Base-by-base conservation (phyloP, 1,140 invertebrate genomes). In the Aporrectodea caliginosa region DNA sequence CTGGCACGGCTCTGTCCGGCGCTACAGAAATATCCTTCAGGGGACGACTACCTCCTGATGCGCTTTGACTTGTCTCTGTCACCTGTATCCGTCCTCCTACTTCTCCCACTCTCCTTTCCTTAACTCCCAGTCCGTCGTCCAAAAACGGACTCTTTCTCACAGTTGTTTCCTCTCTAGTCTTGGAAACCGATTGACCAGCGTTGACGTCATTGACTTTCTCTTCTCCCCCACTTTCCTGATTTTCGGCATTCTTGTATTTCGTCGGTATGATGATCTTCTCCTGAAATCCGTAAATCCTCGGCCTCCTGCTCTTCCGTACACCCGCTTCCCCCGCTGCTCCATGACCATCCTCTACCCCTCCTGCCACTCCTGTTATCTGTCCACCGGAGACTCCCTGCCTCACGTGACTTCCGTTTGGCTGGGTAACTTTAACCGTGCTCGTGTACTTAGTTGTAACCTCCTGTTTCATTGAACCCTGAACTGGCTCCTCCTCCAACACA, bases 261-360 rank as follows among this genome's bases (percentile, higher is more conserved):
- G 75, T 76, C 14, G 75, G 75, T 29, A 76, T 68, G 33, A 76
- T 76, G 16, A 76, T 35, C 43, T 76, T 76, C 35, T 76, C 75
- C 29, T 76, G 75, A 76, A 35, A 76, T 58, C 75, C 75, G 43
- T 76, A 76, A 68, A 35, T 30, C 6, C 30, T 76, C 35, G 75
- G 75, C 31, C 29, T 35, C 34, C 29, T 32, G 31, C 30, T 35
- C 43, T 32, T 29, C 1, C 16, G 34, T 2, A 58, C 43, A 2
- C 29, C 75, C 35, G 33, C 35, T 6, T 22, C 43, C 1, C 27
- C 75, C 29, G 33, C 16, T 1, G 29, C 75, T 16, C 0, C 27
- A n/a, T n/a, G n/a, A 22, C 43, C 43, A 14, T 43, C 75, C 29
- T 35, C 16, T 1, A 43, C 75, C 22, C 0, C 27, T 22, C 43